Conservation (phyloP, 2,797 vertebrate species). For the Thamnophis elegans region DNA sequence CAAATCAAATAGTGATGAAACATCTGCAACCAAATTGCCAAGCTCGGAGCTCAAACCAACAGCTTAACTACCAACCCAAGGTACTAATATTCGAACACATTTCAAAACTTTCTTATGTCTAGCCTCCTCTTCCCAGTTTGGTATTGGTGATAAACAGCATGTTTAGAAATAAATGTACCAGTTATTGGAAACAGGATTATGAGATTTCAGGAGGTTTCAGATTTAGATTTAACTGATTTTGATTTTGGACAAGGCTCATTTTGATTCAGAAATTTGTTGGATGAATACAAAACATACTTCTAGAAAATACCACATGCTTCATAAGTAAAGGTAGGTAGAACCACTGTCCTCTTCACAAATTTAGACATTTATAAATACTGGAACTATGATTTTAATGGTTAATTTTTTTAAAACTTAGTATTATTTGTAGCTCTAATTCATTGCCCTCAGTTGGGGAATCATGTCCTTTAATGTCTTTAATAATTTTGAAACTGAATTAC, state of each 20-base stretch:
- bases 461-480: neutral
- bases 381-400: neutral
- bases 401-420: neutral
- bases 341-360: neutral
- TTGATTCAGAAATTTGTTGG: neutral
- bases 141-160: neutral
- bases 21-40: too few species aligned
- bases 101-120: neutral
- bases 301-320: neutral
- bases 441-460: neutral
- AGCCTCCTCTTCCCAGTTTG: neutral
- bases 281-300: neutral
- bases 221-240: neutral
- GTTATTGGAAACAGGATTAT: neutral
- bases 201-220: neutral
- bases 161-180: neutral
- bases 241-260: neutral
- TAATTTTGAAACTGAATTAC: neutral
- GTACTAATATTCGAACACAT: too few species aligned
- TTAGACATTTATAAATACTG: neutral
- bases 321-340: neutral
- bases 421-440: neutral
- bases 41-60: too few species aligned
- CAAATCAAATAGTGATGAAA: too few species aligned
- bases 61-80: too few species aligned